phyloP scores from a whole-genome alignment of 2,888 invertebrate species.

The Pilophorus perplexus region DNA sequence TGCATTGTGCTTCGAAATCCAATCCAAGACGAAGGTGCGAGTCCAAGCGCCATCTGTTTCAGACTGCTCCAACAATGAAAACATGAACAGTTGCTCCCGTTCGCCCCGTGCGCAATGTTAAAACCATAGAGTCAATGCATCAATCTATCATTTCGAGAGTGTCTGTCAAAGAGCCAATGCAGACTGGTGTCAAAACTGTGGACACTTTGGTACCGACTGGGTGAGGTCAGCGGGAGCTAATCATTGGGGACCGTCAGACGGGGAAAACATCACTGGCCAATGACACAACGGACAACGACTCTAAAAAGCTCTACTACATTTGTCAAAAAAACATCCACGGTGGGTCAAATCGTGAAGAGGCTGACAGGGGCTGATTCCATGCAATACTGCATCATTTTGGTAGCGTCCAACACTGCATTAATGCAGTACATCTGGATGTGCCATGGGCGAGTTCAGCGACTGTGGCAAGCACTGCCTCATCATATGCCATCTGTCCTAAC shows the following conservation, averaged over 20 bases:
- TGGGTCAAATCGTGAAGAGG: slow-evolving; percentile 96
- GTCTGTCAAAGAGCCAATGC: slow-evolving; percentile 99
- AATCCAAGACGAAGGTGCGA: too few relatives aligned
- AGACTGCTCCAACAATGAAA: too few relatives aligned
- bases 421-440: slow-evolving; percentile 98
- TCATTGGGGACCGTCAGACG: slow-evolving; percentile 52
- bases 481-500: slow-evolving; percentile 99
- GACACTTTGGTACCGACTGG: slow-evolving; percentile 51
- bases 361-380: slow-evolving; percentile 82
- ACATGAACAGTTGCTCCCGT: too few relatives aligned
- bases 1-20: too few relatives aligned
- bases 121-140: slow-evolving; percentile 84
- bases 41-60: too few relatives aligned
- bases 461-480: slow-evolving; percentile 98
- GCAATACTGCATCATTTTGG: slow-evolving; percentile 94
- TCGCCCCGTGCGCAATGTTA: too few relatives aligned
- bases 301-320: slow-evolving; percentile 98
- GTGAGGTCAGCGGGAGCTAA: slow-evolving; percentile 52
- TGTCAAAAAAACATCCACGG: slow-evolving; percentile 98
- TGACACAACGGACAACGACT: slow-evolving; percentile 94
- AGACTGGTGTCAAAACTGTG: slow-evolving; percentile 83
- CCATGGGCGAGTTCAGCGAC: slow-evolving; percentile 98
- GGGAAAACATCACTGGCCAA: slow-evolving; percentile 95
- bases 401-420: slow-evolving; percentile 99
- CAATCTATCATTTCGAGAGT: slow-evolving; percentile 97